phyloP scores from a whole-genome alignment of 2,888 invertebrate genomes.

The Panopea generosa region DNA sequence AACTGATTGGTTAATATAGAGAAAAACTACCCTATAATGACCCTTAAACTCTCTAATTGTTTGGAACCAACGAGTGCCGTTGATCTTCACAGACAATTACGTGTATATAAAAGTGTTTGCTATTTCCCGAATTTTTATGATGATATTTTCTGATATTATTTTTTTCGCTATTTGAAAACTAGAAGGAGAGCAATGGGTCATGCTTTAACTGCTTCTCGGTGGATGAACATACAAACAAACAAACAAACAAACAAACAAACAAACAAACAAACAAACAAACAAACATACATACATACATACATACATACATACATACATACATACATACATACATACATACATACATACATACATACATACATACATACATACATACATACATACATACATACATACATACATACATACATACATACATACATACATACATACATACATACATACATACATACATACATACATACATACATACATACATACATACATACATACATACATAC shows the following conservation, averaged over 20 bases:
- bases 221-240: slow-evolving; percentile 5
- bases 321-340: slow-evolving; percentile 22
- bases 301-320: slow-evolving; percentile 17
- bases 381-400: slow-evolving; percentile 36
- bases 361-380: slow-evolving; percentile 39
- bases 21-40: too few relatives aligned
- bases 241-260: not conserved
- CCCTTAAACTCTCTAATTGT: too few relatives aligned
- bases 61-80: too few relatives aligned
- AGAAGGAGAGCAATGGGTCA: too few relatives aligned
- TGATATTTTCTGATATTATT: too few relatives aligned
- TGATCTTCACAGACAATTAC: too few relatives aligned
- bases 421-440: slow-evolving; percentile 20
- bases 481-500: not conserved
- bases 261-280: not conserved
- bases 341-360: slow-evolving; percentile 18
- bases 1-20: too few relatives aligned
- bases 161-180: too few relatives aligned
- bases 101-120: too few relatives aligned
- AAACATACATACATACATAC: slow-evolving; percentile 16
- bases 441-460: slow-evolving; percentile 6
- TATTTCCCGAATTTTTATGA: too few relatives aligned
- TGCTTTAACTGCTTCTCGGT: too few relatives aligned
- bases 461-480: not conserved
- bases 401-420: slow-evolving; percentile 37